These are phyloP conservation scores for Anguilla megastoma DNA, from an alignment of 2,797 vertebrate species.

Conservation along the genomic window DNA sequence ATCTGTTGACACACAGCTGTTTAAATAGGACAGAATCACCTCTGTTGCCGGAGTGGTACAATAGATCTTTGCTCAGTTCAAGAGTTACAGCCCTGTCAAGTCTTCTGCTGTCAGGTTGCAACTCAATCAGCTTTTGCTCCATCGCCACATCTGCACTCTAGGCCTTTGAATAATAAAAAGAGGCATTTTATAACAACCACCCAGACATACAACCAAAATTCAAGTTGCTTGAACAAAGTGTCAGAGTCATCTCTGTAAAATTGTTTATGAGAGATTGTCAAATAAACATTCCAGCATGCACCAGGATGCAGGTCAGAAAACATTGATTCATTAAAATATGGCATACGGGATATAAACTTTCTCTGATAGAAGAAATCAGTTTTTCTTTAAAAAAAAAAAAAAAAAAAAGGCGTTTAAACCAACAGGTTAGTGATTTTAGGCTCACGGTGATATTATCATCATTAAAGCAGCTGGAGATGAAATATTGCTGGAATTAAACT, in stretches of 20 bases:
- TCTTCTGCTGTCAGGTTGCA: slow-evolving; percentile 41
- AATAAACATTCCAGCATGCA: no score
- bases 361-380: not conserved
- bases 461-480: not conserved
- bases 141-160: slow-evolving; percentile 32
- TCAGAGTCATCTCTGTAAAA: not conserved
- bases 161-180: not conserved
- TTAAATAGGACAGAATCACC: slow-evolving; percentile 58
- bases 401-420: not conserved
- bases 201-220: not conserved
- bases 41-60: slow-evolving; percentile 42
- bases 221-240: not conserved
- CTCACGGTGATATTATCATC: not conserved
- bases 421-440: not conserved
- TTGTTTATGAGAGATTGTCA: no score
- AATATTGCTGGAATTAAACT: not conserved
- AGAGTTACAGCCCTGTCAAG: slow-evolving; percentile 36
- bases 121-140: slow-evolving; percentile 41
- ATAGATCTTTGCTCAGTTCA: slow-evolving; percentile 52
- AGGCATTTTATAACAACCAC: not conserved
- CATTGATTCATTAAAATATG: no score
- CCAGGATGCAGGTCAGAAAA: no score
- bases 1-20: slow-evolving; percentile 62
- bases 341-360: not conserved
- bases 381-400: not conserved